A percentile compares a stretch with the other conserved stretches of the same genome.
phyloP scores from a whole-genome alignment of 2,797 vertebrate genomes.

The Echeneis naucrates region DNA sequence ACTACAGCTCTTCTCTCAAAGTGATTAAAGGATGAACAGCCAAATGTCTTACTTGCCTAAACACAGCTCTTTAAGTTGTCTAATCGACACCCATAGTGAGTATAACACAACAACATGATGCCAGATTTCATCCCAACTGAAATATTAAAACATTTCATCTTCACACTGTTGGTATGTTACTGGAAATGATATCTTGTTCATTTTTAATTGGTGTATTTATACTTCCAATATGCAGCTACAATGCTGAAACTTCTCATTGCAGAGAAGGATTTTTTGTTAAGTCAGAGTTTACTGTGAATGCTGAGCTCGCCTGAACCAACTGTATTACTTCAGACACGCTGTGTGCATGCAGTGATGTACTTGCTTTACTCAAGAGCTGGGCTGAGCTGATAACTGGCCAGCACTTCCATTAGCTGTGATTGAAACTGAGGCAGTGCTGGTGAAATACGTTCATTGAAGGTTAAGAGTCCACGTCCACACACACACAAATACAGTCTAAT shows the following conservation, averaged over 20 bases:
- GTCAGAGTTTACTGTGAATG: constrained; percentile 23
- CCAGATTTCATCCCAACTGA: neutral
- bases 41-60: neutral
- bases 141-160: neutral
- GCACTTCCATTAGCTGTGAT: constrained; percentile 90
- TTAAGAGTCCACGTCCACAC: constrained; percentile 68
- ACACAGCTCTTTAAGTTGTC: neutral
- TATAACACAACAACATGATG: no score
- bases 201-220: neutral
- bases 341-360: constrained; percentile 8
- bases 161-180: neutral
- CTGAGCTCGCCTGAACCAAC: constrained; percentile 18
- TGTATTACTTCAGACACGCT: constrained; percentile 1
- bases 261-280: constrained; percentile 29
- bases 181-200: neutral
- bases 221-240: neutral
- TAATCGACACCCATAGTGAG: no score
- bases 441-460: constrained; percentile 81
- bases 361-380: constrained; percentile 38
- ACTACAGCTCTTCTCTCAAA: no score
- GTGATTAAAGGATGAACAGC: no score
- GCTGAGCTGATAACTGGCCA: constrained; percentile 84
- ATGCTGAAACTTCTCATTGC: neutral
- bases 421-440: constrained; percentile 84
- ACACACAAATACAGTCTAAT: constrained; percentile 11